Evolutionary conservation across 2,888 invertebrate species (phyloP), one percentile per base, ranked within the genome.

Genomic region (Cyaniris semiargus): DNA sequence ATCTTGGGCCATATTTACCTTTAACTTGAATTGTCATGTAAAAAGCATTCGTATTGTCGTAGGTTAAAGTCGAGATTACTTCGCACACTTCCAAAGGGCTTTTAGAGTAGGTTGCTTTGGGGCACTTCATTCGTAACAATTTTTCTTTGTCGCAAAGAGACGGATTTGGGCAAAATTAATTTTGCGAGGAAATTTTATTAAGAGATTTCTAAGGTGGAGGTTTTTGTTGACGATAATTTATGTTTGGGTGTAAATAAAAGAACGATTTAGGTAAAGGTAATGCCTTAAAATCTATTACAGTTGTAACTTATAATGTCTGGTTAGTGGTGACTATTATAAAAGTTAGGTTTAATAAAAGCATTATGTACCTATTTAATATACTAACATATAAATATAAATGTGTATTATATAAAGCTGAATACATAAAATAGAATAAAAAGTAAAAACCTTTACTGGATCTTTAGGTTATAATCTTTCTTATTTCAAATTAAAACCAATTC

Each of bases 121-220:
- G 84, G 86, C 86, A 88, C 88, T 90, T 88, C 85, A 90, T 91
- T 91, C 90, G 90, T 89, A 89, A 89, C 90, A 90, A 92, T 92
- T 92, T 91, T 92, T 92, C 92, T 91, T 89, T 91, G 92, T 92
- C 92, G 89, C 89, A 88, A 87, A 86, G 89, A 89, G 91, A 89
- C 88, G 91, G 90, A 90, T 89, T 91, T 87, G 85, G 89, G 86
- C 84, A 87, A 88, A 88, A 89, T 90, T 91, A 89, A 89, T 90
- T 88, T 88, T 84, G 85, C 85, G 87, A 87, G 88, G 87, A 88
- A 88, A 88, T 90, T 89, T 88, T 89, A 88, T 86, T 86, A 86
- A 86, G 85, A 83, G 84, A 81, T 83, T 83, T 85, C 85, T 83
- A 84, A 86, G 85, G 84, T 86, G 84, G 81, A 79, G 81, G 81